These are phyloP conservation scores for Crioceris asparagi DNA, from an alignment of 2,888 invertebrate genomes.

Conservation along the genomic window DNA sequence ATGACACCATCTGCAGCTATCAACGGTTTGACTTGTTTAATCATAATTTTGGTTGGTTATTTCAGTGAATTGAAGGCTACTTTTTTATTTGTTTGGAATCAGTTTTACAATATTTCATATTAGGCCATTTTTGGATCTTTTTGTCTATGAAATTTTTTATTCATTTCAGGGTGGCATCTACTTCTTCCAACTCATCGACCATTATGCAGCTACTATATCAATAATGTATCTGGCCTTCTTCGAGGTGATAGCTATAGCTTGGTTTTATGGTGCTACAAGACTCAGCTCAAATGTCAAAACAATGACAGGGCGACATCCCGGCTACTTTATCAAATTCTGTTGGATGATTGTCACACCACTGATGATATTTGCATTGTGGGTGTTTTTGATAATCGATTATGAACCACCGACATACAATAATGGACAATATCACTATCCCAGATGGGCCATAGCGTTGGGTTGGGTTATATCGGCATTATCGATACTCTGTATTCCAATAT, in stretches of 20 bases:
- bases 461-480: conserved; percentile 80
- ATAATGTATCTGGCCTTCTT: conserved; percentile 89
- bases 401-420: conserved; percentile 76
- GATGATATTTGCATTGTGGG: conserved; percentile 75
- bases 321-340: conserved; percentile 72
- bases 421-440: conserved; percentile 66
- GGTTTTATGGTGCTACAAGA: conserved; percentile 80
- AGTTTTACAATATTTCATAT: too few species aligned
- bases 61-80: too few species aligned
- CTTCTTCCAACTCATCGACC: conserved; percentile 85
- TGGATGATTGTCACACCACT: conserved; percentile 76
- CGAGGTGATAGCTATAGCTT: conserved; percentile 82
- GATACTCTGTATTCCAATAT: conserved; percentile 74
- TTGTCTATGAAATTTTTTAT: too few species aligned
- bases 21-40: too few species aligned
- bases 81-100: too few species aligned
- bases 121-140: too few species aligned
- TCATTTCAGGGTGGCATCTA: conserved; percentile 71
- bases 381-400: conserved; percentile 80
- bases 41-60: too few species aligned
- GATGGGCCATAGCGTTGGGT: conserved; percentile 77
- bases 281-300: conserved; percentile 75
- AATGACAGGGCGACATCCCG: conserved; percentile 77
- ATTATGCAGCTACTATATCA: conserved; percentile 85
- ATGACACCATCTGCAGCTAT: too few species aligned